A percentile compares a stretch with the other conserved stretches of the same genome.
Conservation (phyloP, 2,797 vertebrate genomes). For the Coranthus polyacanthus region DNA sequence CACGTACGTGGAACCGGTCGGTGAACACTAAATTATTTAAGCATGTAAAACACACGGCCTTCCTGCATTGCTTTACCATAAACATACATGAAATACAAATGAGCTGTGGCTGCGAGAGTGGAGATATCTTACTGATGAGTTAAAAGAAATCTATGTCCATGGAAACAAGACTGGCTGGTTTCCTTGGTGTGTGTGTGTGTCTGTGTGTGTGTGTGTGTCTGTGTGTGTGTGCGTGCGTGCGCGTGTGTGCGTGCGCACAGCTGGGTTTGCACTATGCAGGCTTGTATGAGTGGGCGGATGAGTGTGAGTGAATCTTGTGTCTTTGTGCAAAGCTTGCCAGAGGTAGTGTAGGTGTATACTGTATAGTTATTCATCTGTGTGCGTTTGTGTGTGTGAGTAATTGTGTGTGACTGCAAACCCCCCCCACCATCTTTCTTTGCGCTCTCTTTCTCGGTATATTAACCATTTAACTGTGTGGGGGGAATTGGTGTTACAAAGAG, state of each 20-base stretch:
- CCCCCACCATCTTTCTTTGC: slow-evolving; percentile 32
- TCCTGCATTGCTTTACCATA: slow-evolving; percentile 26
- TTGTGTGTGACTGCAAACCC: slow-evolving; percentile 28
- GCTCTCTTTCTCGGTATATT: slow-evolving; percentile 37
- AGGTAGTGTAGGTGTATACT: slow-evolving; percentile 71
- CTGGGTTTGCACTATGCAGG: slow-evolving; percentile 71
- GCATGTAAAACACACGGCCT: slow-evolving; percentile 10
- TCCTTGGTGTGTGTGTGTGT: slow-evolving; percentile 32
- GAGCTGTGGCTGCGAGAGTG: slow-evolving; percentile 22
- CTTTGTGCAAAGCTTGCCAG: slow-evolving; percentile 70
- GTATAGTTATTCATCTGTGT: slow-evolving; percentile 30
- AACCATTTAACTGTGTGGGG: slow-evolving; percentile 41
- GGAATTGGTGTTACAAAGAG: slow-evolving; percentile 34
- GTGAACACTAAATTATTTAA: slow-evolving; percentile 37
- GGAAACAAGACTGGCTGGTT: slow-evolving; percentile 74
- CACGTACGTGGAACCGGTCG: slow-evolving; percentile 16
- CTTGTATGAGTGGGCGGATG: slow-evolving; percentile 76
- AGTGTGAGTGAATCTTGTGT: slow-evolving; percentile 74
- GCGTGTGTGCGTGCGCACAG: slow-evolving; percentile 41
- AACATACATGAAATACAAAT: slow-evolving; percentile 26
- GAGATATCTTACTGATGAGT: slow-evolving; percentile 46
- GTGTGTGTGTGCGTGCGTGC: slow-evolving; percentile 23
- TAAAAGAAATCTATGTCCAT: slow-evolving; percentile 67
- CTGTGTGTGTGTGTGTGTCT: slow-evolving; percentile 14
- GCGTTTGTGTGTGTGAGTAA: slow-evolving; percentile 21